Evolutionary conservation across 2,113 vertebrate species (phyloP).

Genomic region (Microtus montanus): DNA sequence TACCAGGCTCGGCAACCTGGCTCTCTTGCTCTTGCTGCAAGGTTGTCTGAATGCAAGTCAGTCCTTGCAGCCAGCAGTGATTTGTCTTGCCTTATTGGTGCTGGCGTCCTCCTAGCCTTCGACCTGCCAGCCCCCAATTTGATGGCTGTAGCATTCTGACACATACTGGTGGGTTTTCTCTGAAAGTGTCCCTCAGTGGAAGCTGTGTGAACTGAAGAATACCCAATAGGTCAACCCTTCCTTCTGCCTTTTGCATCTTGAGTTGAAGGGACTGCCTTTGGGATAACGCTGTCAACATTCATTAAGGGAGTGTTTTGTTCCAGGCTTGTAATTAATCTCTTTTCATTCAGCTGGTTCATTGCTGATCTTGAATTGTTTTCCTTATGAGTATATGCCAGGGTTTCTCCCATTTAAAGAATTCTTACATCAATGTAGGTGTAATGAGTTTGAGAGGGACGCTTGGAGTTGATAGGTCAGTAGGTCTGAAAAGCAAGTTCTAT

Average conservation of each 20-base stretch:
- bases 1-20: neutral
- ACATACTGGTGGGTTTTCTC: neutral
- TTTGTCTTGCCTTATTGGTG: neutral
- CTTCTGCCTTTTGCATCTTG: neutral
- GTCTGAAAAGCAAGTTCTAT: neutral
- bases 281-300: neutral
- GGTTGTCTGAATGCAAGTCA: neutral
- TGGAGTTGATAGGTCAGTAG: neutral
- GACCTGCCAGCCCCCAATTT: neutral
- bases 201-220: neutral
- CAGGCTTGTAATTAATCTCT: neutral
- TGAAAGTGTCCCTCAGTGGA: neutral
- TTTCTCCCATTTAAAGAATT: conserved; percentile 2
- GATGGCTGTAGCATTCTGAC: neutral
- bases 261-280: neutral
- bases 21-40: too few relatives aligned
- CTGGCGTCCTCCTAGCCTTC: neutral
- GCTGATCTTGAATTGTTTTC: neutral
- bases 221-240: neutral
- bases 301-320: neutral
- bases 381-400: neutral
- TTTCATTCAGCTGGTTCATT: neutral
- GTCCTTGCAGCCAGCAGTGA: neutral
- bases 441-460: neutral
- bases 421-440: neutral